Conservation (phyloP, 2,888 invertebrate species). For the Lagria hirta region DNA sequence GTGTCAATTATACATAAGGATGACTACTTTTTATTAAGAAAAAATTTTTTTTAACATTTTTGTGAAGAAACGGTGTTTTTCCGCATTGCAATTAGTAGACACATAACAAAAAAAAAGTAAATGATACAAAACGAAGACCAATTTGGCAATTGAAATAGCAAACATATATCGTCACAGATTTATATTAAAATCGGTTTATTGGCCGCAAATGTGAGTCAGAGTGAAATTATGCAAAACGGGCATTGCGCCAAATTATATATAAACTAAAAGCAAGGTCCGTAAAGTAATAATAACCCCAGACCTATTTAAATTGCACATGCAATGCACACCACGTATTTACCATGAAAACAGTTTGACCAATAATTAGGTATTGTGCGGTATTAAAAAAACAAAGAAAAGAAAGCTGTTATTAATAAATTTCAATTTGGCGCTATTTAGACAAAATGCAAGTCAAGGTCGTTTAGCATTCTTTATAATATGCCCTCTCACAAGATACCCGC, state of each 20-base stretch:
- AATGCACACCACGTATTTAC: conserved; percentile 6
- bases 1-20: no score
- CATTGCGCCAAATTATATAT: conserved; percentile 33
- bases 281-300: conserved; percentile 29
- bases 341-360: conserved; percentile 1
- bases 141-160: no score
- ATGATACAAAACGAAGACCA: no score
- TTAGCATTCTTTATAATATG: conserved; percentile 6
- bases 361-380: not conserved
- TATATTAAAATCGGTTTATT: conserved; percentile 33
- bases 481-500: conserved; percentile 10
- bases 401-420: conserved; percentile 2
- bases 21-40: no score
- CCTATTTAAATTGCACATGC: conserved; percentile 7
- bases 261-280: conserved; percentile 28
- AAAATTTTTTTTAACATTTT: no score
- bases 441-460: conserved; percentile 11
- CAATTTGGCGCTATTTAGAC: conserved; percentile 7
- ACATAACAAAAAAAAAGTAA: no score
- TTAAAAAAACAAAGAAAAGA: conserved; percentile 1
- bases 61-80: no score
- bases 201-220: conserved; percentile 34
- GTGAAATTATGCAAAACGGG: conserved; percentile 36
- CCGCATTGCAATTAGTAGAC: no score
- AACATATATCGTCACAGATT: no score